Evolutionary conservation across 2,797 vertebrate species (phyloP).

Genomic region (Threskiornis aethiopicus): DNA sequence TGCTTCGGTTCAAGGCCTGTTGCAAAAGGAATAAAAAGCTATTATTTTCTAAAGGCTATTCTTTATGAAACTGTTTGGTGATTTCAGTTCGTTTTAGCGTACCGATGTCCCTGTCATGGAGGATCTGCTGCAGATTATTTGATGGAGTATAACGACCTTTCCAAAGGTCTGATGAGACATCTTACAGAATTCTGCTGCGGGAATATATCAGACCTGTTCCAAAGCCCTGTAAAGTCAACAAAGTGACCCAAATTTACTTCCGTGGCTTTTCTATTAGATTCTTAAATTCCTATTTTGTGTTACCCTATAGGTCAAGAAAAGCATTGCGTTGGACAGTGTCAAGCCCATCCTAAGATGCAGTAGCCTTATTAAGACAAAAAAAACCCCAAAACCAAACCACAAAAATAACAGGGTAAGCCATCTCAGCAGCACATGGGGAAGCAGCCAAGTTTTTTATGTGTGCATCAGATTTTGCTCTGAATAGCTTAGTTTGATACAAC

Average conservation of each 20-base stretch:
- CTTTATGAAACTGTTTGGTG: background rate
- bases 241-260: background rate
- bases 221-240: background rate
- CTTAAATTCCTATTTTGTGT: background rate
- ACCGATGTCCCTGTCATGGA: accelerated
- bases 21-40: background rate
- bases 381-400: background rate
- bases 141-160: background rate
- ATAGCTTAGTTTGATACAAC: background rate
- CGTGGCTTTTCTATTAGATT: background rate
- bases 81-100: background rate
- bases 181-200: background rate
- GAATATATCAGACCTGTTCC: background rate
- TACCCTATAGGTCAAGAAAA: background rate
- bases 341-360: background rate
- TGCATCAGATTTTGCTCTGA: background rate
- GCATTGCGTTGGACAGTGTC: background rate
- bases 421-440: background rate
- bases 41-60: background rate
- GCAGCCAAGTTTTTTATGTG: background rate
- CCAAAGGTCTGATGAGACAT: background rate
- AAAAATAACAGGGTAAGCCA: background rate
- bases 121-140: background rate
- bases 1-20: background rate
- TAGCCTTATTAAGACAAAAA: background rate